Evolutionary conservation across 2,113 vertebrate species (phyloP), one percentile per base, ranked within the genome.

Genomic region (Corythoichthys haematopterus): DNA sequence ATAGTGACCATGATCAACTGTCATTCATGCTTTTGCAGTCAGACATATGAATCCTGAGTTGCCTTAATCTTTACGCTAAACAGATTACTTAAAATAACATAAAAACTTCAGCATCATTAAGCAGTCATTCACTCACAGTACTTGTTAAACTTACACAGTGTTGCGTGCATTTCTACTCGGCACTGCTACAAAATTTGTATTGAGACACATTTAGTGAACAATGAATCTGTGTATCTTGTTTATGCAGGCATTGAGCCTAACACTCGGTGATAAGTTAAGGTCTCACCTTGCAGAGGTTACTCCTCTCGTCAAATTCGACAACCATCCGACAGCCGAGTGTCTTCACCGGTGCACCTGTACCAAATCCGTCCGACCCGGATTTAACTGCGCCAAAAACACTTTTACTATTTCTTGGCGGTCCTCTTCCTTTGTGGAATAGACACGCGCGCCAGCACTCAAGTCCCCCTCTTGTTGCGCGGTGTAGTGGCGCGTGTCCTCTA

Each of bases 221-320:
- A 6, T 11, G 28, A 10, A 16, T 28, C 6, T 37, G 6, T 47
- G 35, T 47, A 4, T 50, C 47, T 15, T 50, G 65, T 9, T 73
- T 59, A 68, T 38, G 43, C 57, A 75, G 69, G 36, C 66, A 48
- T 64, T 74, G 63, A 71, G 16, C 48, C 51, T 56, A 75, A 45
- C 57, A 4, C 70, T 66, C 58, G 7, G 15, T 8, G n/a, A 16
- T 8, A 64, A 64, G 65, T 80, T 71, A 72, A 71, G 83, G 75
- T 73, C 88, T 90, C 83, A 90, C 88, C 88, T 88, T 81, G 77
- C 69, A 70, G 79, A 75, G 78, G 60, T 2, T 81, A 76, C 78
- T 80, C 79, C 81, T 81, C 81, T 81, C 65, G 76, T n/a, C 71
- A 8, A 65, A 65, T 37, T 76, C 79, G 75, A 75, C 82, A 74